Evolutionary conservation across 1,140 invertebrate species (phyloP).

Genomic region (Drosophila suzukii): DNA sequence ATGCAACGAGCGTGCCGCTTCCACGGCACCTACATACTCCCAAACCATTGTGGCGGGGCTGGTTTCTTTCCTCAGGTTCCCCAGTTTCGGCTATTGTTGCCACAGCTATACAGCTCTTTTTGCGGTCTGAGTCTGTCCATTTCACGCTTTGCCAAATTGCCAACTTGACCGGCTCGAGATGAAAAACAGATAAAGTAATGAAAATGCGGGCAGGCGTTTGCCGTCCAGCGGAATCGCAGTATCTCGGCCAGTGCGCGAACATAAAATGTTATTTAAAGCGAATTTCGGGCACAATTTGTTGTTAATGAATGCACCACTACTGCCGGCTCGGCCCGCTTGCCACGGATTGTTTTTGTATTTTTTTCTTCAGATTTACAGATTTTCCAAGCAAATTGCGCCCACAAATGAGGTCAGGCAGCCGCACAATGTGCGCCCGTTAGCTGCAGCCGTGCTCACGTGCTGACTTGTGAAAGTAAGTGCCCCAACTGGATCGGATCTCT

Average conservation of each 20-base stretch:
- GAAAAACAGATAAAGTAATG: slow-evolving; percentile 62
- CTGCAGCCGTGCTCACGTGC: slow-evolving; percentile 58
- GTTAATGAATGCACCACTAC: slow-evolving; percentile 75
- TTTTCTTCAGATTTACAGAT: slow-evolving; percentile 10
- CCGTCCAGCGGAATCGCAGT: slow-evolving; percentile 2
- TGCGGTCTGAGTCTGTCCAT: slow-evolving; percentile 69
- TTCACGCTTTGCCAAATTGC: slow-evolving; percentile 82
- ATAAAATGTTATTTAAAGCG: slow-evolving; percentile 82
- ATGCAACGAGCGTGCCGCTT: slow-evolving; percentile 54
- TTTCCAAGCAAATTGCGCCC: slow-evolving; percentile 73
- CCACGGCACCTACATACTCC: slow-evolving; percentile 41
- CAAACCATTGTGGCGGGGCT: slow-evolving; percentile 19
- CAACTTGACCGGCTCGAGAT: slow-evolving; percentile 74
- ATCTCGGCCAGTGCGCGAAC: slow-evolving; percentile 52
- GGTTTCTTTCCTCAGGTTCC: slow-evolving; percentile 7
- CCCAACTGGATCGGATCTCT: slow-evolving; percentile 32
- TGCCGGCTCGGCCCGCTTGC: slow-evolving; percentile 14
- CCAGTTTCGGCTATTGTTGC: slow-evolving; percentile 32
- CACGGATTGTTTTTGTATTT: slow-evolving; percentile 20
- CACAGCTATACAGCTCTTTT: slow-evolving; percentile 7
- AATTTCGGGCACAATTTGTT: slow-evolving; percentile 79
- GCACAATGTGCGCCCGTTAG: slow-evolving; percentile 72
- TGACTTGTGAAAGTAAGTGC: slow-evolving; percentile 82
- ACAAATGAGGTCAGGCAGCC: slow-evolving; percentile 78
- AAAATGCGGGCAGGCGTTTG: slow-evolving; percentile 55